These are phyloP conservation scores for Acromyrmex echinatior DNA, from an alignment of 1,140 invertebrate species.

Conservation along the genomic window DNA sequence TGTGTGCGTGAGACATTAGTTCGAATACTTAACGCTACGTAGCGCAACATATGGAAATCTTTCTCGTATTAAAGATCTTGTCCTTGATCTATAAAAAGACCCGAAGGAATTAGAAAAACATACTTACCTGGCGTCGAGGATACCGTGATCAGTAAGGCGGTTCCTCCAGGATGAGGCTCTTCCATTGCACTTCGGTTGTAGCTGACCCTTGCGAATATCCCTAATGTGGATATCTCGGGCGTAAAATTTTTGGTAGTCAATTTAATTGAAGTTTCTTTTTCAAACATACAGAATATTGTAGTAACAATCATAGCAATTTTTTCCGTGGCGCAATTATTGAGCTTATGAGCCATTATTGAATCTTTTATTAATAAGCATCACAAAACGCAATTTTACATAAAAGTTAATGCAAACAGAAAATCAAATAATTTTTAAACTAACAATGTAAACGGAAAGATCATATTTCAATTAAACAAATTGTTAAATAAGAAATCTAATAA, in stretches of 20 bases:
- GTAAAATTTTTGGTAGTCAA: constrained; percentile 89
- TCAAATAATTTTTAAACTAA: no score
- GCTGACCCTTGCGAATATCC: constrained; percentile 87
- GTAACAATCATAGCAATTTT: no score
- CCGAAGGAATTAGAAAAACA: constrained; percentile 74
- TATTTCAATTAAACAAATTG: no score
- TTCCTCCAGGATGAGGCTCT: constrained; percentile 89
- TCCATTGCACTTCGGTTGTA: constrained; percentile 89
- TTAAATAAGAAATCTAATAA: no score
- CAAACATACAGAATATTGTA: no score
- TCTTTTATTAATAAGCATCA: no score
- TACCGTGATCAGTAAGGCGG: constrained; percentile 90
- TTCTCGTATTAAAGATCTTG: constrained; percentile 1
- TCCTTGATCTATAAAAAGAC: background rate
- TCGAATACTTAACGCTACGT: constrained; percentile 29
- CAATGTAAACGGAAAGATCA: no score
- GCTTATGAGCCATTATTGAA: no score
- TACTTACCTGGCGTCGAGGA: constrained; percentile 88
- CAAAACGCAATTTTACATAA: no score
- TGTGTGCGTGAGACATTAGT: background rate
- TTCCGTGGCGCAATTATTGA: no score
- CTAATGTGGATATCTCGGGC: constrained; percentile 90
- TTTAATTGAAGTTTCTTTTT: no score
- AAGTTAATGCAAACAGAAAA: no score
- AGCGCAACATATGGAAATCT: constrained; percentile 70